phyloP scores from a whole-genome alignment of 2,797 vertebrate genomes.

The Apogon hyalosoma region DNA sequence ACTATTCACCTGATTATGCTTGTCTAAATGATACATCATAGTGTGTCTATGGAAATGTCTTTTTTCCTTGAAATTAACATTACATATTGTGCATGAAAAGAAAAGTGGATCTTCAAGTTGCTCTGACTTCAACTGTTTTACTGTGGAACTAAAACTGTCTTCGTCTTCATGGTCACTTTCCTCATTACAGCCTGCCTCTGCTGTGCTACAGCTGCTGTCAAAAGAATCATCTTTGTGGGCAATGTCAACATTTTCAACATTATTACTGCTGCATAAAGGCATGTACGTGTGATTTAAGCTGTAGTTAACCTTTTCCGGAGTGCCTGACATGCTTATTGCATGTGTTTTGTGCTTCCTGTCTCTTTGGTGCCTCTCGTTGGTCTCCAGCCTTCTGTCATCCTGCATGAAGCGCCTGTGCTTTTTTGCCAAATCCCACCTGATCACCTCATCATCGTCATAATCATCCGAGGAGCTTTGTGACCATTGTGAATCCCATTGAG shows the following conservation, averaged over 20 bases:
- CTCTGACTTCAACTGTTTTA: slow-evolving; percentile 87
- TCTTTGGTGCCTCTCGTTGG: slow-evolving; percentile 79
- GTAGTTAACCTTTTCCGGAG: slow-evolving; percentile 86
- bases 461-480: slow-evolving; percentile 88
- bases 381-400: slow-evolving; percentile 80
- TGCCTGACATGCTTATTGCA: slow-evolving; percentile 85
- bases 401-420: slow-evolving; percentile 86
- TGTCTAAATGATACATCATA: slow-evolving; percentile 98
- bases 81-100: slow-evolving; percentile 93
- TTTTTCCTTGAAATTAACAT: slow-evolving; percentile 94
- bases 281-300: slow-evolving; percentile 83
- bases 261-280: slow-evolving; percentile 80
- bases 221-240: slow-evolving; percentile 51
- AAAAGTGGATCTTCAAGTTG: slow-evolving; percentile 89
- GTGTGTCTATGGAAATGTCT: slow-evolving; percentile 92
- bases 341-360: slow-evolving; percentile 88
- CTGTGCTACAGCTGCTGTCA: slow-evolving; percentile 82
- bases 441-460: slow-evolving; percentile 79
- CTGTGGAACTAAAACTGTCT: slow-evolving; percentile 85
- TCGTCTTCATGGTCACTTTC: slow-evolving; percentile 87
- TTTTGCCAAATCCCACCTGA: slow-evolving; percentile 89
- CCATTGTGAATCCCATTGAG: slow-evolving; percentile 81
- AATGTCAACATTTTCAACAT: slow-evolving; percentile 75
- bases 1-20: slow-evolving; percentile 93
- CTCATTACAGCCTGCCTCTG: slow-evolving; percentile 84